phyloP scores from a whole-genome alignment of 2,797 vertebrate species.

The Tauraco hartlaubi region DNA sequence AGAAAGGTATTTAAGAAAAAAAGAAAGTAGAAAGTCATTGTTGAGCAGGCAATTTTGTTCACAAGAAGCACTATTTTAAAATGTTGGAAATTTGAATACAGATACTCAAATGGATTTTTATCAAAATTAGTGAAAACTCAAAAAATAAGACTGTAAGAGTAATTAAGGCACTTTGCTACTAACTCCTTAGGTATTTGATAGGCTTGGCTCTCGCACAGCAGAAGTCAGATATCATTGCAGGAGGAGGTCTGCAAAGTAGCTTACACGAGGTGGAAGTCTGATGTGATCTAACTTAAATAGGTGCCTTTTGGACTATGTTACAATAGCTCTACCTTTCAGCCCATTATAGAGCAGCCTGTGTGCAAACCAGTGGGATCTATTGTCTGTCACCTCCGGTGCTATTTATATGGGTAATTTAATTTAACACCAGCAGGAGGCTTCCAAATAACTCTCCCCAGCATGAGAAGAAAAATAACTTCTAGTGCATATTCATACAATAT shows the following conservation, averaged over 20 bases:
- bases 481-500: conserved; percentile 41
- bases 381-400: conserved; percentile 41
- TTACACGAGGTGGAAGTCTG: neutral
- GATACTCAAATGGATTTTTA: neutral
- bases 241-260: neutral
- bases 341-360: neutral
- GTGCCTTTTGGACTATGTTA: neutral
- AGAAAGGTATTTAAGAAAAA: neutral
- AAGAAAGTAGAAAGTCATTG: neutral
- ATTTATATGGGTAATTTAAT: conserved; percentile 68
- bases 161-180: neutral
- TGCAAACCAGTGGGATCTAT: conserved; percentile 34
- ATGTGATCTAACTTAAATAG: neutral
- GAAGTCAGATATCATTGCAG: neutral
- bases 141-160: neutral
- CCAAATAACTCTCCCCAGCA: conserved; percentile 61
- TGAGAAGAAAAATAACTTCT: conserved; percentile 46
- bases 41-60: neutral
- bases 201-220: neutral
- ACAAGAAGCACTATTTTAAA: neutral
- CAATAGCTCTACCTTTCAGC: conserved; percentile 7
- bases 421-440: conserved; percentile 62
- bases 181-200: neutral
- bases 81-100: neutral
- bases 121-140: neutral